Evolutionary conservation across 2,797 vertebrate species (phyloP).

Genomic region (Xiphophorus birchmanni): DNA sequence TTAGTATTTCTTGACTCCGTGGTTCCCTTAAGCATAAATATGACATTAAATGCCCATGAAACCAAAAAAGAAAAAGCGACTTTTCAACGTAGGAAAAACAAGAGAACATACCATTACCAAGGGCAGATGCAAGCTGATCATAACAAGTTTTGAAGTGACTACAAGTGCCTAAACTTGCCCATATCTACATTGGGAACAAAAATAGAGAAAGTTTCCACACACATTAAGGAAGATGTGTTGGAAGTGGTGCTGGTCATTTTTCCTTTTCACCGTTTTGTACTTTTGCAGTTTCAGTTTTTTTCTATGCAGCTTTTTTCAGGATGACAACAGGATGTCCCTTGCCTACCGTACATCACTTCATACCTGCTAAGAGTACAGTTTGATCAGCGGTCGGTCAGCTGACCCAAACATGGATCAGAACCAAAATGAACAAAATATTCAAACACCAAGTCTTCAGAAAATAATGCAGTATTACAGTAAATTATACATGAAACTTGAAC

Average conservation of each 20-base stretch:
- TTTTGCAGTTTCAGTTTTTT: not conserved
- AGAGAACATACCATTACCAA: not conserved
- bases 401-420: not conserved
- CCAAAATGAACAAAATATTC: not conserved
- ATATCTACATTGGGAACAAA: not conserved
- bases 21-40: not conserved
- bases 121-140: not conserved
- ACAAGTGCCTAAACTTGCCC: not conserved
- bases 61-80: not conserved
- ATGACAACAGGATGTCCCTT: not conserved
- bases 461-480: not conserved
- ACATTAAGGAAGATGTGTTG: not conserved
- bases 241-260: not conserved
- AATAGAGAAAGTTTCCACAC: not conserved
- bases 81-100: not conserved
- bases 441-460: not conserved
- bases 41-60: not conserved
- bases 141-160: not conserved
- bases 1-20: not conserved
- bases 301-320: not conserved
- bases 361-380: not conserved
- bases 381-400: not conserved
- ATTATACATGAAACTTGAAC: not conserved
- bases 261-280: not conserved
- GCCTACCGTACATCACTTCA: not conserved